Conservation (phyloP, 2,113 vertebrate genomes). For the Promerops cafer region DNA sequence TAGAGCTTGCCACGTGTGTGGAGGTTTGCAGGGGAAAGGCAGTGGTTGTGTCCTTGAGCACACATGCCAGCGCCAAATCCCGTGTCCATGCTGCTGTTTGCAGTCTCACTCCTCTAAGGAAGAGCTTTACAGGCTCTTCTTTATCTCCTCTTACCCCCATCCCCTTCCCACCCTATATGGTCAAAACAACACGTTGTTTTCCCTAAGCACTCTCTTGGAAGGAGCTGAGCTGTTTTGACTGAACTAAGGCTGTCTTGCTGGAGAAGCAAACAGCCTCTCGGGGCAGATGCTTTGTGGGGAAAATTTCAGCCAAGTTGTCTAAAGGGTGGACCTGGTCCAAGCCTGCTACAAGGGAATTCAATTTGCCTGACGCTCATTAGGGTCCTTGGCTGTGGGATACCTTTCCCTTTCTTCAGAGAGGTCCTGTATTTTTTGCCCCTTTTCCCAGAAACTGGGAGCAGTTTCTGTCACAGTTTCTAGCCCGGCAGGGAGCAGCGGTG, state of each 20-base stretch:
- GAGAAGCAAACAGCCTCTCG: not conserved
- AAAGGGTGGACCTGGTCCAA: not conserved
- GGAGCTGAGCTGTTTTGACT: conserved; percentile 13
- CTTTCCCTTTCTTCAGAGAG: not conserved
- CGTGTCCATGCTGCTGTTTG: rapidly evolving
- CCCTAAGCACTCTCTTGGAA: not conserved
- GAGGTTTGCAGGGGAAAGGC: not conserved
- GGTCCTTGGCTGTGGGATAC: not conserved
- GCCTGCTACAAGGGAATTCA: not conserved
- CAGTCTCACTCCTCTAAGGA: not conserved
- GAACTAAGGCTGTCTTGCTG: not conserved
- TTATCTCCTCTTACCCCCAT: not conserved
- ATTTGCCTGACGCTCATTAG: not conserved
- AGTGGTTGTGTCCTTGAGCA: not conserved
- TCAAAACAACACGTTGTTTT: not conserved
- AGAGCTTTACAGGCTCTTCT: not conserved
- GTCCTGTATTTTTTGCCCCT: not conserved
- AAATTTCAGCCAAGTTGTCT: not conserved
- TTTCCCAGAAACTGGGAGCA: conserved; percentile 5
- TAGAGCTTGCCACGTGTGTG: not conserved
- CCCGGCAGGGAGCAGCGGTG: not conserved
- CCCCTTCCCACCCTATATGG: not conserved
- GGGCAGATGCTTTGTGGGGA: not conserved
- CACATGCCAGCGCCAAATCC: not conserved
- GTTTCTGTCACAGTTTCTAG: conserved; percentile 32